Base-by-base conservation (phyloP, 1,140 invertebrate genomes). In the Megalopta genalis region DNA sequence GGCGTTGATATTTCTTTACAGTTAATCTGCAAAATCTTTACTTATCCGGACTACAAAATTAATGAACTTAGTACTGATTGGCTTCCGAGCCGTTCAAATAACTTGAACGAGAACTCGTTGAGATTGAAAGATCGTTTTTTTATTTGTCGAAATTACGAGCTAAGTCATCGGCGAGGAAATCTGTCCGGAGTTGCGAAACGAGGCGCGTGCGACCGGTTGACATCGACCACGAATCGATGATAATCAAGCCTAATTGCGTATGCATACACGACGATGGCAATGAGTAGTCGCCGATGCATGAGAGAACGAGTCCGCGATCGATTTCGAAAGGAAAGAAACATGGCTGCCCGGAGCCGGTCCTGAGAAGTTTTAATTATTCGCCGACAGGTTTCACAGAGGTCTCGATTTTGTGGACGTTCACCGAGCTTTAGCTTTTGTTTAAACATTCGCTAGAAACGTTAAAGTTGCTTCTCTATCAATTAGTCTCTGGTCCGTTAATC, bases 211-310 rank as follows among this genome's bases (percentile, higher is more conserved):
- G 59, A 23, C 37, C 32, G 21, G 8, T n/a, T 54, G 37, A 57
- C 65, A 60, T 76, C 62, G 42, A 18, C 52, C 52, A 32, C 23
- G 65, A 60, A 60, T 69, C 74, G 65, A 76, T 76, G 57, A 59
- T 76, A 69, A 76, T 76, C 65, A n/a, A 69, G 25, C 9, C 39
- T 76, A 76, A 76, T 69, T 69, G 52, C 32, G 59, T 60, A 76
- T 76, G 65, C 65, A 46, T 76, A 76, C 65, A 18, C 52, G 75
- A 18, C 66, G 39, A 62, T 62, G 46, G 75, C 21, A 75, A 67
- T 39, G 37, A 49, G 63, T 57, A n/a, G 54, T 52, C 63, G 8
- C 42, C 12, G 23, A 18, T 59, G 54, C 54, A 49, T 66, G 16
- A 52, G 27, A 70, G 57, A 18, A 27, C 27, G 21, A 46, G 32